Conservation (phyloP, 2,888 invertebrate species). For the Euclidia mi region DNA sequence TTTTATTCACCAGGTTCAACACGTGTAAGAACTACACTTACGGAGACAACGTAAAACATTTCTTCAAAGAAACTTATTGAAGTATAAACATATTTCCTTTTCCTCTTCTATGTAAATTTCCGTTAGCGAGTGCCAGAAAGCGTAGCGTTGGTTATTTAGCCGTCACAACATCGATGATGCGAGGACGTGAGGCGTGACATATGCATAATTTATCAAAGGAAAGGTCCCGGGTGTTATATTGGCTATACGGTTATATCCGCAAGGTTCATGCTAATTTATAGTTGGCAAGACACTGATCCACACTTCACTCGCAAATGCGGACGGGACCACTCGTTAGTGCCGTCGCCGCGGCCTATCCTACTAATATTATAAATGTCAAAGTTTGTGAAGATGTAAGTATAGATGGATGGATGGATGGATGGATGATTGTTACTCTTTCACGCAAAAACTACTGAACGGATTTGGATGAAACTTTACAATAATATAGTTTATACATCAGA, state of each 20-base stretch:
- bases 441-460: too few species aligned
- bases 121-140: slow-evolving; percentile 46
- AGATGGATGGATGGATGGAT: too few species aligned
- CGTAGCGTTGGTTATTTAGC: slow-evolving; percentile 61
- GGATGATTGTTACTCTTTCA: too few species aligned
- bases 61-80: slow-evolving; percentile 49
- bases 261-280: slow-evolving; percentile 46
- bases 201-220: slow-evolving; percentile 68
- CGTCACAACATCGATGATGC: slow-evolving; percentile 58
- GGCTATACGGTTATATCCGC: slow-evolving; percentile 24
- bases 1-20: slow-evolving; percentile 10
- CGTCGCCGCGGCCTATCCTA: slow-evolving; percentile 46
- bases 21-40: slow-evolving; percentile 1
- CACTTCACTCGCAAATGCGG: slow-evolving; percentile 45
- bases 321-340: slow-evolving; percentile 41
- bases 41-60: slow-evolving; percentile 36
- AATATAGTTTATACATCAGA: too few species aligned
- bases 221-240: slow-evolving; percentile 51
- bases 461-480: too few species aligned
- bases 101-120: slow-evolving; percentile 59
- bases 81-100: slow-evolving; percentile 54
- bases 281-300: slow-evolving; percentile 47
- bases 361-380: too few species aligned
- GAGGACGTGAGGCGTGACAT: slow-evolving; percentile 50
- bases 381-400: too few species aligned